phyloP scores from a whole-genome alignment of 2,888 invertebrate species.

The Mactromeris polynyma region DNA sequence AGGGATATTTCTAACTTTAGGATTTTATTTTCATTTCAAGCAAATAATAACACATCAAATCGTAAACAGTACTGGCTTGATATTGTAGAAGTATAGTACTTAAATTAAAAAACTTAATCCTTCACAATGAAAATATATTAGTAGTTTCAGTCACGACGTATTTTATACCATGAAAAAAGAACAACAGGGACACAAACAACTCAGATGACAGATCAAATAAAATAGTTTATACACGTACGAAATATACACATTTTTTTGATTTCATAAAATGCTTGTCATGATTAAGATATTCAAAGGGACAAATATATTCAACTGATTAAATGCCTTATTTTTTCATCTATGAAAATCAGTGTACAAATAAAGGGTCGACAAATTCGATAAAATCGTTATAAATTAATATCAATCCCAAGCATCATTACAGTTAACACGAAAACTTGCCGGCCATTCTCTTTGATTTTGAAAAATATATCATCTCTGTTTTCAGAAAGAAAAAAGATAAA shows the following conservation, averaged over 20 bases:
- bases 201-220: too few species aligned
- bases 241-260: too few species aligned
- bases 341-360: slow-evolving; percentile 11
- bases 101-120: too few species aligned
- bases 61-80: too few species aligned
- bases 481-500: slow-evolving; percentile 54
- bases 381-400: slow-evolving; percentile 22
- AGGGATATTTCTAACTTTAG: not conserved
- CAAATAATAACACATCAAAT: not conserved
- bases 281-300: slow-evolving; percentile 3
- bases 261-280: too few species aligned
- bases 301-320: slow-evolving; percentile 36
- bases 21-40: not conserved
- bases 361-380: slow-evolving; percentile 32
- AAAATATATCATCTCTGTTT: slow-evolving; percentile 42
- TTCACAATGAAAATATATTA: too few species aligned
- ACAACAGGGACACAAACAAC: too few species aligned
- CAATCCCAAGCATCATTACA: slow-evolving; percentile 21
- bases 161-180: too few species aligned
- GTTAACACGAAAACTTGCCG: slow-evolving; percentile 21
- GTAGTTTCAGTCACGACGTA: too few species aligned
- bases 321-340: slow-evolving; percentile 31
- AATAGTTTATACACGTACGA: too few species aligned
- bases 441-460: slow-evolving; percentile 41
- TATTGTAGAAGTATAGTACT: too few species aligned